Evolutionary conservation across 1,140 invertebrate species (phyloP).

Genomic region (Psilanteris sp.): DNA sequence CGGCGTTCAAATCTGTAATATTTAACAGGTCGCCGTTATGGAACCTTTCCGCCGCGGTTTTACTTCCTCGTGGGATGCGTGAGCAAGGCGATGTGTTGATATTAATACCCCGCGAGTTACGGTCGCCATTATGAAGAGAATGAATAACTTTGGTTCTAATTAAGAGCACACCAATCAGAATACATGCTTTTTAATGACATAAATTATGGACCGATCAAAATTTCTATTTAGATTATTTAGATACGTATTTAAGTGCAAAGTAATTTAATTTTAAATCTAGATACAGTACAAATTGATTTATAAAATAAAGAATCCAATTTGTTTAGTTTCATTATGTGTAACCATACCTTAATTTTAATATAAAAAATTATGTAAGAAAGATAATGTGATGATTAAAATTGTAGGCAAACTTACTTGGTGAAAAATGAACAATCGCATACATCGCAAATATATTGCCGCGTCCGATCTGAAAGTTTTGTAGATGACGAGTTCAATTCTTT

Average conservation of each 20-base stretch:
- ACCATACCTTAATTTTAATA: too few relatives aligned
- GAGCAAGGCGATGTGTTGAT: not conserved
- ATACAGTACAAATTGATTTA: too few relatives aligned
- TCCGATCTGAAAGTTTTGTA: not conserved
- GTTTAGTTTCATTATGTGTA: too few relatives aligned
- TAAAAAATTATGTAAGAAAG: too few relatives aligned
- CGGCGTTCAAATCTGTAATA: constrained; percentile 42
- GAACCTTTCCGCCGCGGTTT: constrained; percentile 21
- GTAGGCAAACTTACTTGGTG: too few relatives aligned
- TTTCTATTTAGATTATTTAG: constrained; percentile 4
- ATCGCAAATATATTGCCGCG: constrained; percentile 79
- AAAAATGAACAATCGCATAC: too few relatives aligned
- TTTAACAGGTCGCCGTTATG: constrained; percentile 45
- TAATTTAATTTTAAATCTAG: too few relatives aligned
- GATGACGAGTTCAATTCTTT: not conserved
- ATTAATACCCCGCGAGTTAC: constrained; percentile 34
- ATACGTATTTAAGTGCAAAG: too few relatives aligned
- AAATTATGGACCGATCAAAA: constrained; percentile 8
- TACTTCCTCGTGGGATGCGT: not conserved
- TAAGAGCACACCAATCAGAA: constrained; percentile 22
- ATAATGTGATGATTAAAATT: too few relatives aligned
- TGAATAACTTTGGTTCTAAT: constrained; percentile 44
- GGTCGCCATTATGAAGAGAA: constrained; percentile 23
- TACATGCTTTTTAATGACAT: constrained; percentile 4
- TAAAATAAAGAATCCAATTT: too few relatives aligned